Evolutionary conservation across 2,888 invertebrate species (phyloP).

Genomic region (Brachypalpus laphriformis): DNA sequence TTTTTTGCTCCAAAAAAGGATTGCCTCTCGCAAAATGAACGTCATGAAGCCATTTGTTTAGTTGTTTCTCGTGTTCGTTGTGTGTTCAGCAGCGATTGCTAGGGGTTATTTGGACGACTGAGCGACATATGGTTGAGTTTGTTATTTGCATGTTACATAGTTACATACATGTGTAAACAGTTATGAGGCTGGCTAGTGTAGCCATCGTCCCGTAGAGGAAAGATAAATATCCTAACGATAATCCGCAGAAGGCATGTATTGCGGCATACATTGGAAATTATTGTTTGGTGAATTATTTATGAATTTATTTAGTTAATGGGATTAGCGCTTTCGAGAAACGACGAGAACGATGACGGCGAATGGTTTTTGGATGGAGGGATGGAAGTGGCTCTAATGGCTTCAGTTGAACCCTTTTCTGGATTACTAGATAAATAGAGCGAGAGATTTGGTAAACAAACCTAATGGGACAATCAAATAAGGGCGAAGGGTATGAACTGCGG

Average conservation of each 20-base stretch:
- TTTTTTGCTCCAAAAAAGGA: conserved; percentile 40
- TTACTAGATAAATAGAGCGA: conserved; percentile 33
- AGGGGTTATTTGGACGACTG: conserved; percentile 48
- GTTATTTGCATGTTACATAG: conserved; percentile 41
- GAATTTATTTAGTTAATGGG: conserved; percentile 53
- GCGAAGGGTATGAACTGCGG: background rate
- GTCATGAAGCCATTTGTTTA: conserved; percentile 60
- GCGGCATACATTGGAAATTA: conserved; percentile 33
- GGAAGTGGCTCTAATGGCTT: background rate
- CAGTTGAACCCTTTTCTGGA: conserved; percentile 21
- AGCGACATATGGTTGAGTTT: conserved; percentile 42
- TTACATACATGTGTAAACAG: conserved; percentile 27
- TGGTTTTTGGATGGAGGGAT: background rate
- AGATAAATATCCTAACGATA: conserved; percentile 29
- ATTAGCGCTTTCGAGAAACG: conserved; percentile 30
- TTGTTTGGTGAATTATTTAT: conserved; percentile 63
- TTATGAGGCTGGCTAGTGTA: background rate
- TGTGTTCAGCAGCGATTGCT: conserved; percentile 23
- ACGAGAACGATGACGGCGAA: background rate
- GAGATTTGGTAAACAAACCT: conserved; percentile 35
- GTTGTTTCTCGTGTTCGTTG: conserved; percentile 28
- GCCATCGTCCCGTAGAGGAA: background rate
- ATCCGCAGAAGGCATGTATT: conserved; percentile 33
- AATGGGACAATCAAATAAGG: conserved; percentile 39
- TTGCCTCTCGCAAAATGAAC: conserved; percentile 54